Base-by-base conservation (phyloP, 2,113 vertebrate species). In the Lasiurus borealis region DNA sequence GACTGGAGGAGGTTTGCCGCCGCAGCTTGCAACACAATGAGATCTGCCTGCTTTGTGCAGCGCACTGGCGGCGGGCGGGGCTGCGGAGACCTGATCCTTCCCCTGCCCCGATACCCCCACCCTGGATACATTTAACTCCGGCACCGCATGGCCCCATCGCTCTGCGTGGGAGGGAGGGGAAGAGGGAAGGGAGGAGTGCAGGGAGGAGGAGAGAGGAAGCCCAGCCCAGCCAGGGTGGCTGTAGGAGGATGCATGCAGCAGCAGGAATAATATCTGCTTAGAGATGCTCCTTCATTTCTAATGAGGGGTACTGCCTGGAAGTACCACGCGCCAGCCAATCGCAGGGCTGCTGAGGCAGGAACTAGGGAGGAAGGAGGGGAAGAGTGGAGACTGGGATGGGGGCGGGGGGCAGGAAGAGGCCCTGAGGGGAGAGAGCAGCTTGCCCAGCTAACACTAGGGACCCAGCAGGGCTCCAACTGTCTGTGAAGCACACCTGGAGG, bases 221-320 rank as follows among this genome's bases (percentile, higher is more conserved):
- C 86, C 80, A 72, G 89, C 75, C 87, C 57, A 59, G 21, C 57
- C 64, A 83, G 77, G 84, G 76, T 89, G 93, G 40, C n/a, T 62
- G 96, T 94, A 94, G 96, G 94, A 96, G 97, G 97, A 68, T 76
- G 85, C 15, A 1, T 88, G 82, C 90, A 73, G 93, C 89, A 84
- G 97, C 90, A 93, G 94, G 84, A 95, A 94, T 94, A 88, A 85
- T 93, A 91, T 91, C 95, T 91, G 97, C 96, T 96, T 95, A 87
- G 96, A 96, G 90, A 97, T 93, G 96, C 94, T 95, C 72, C 92
- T 90, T 64, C 93, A 31, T 77, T 90, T 94, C 95, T 96, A 97
- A 97, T 91, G 93, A 97, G 76, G 92, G 96, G 94, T 95, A 89
- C 96, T 96, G 97, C 96, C 95, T 96, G 87, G 92, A 91, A 95